Conservation (phyloP, 92 coral and sea anemone genomes). For the Pocillopora meandrina region DNA sequence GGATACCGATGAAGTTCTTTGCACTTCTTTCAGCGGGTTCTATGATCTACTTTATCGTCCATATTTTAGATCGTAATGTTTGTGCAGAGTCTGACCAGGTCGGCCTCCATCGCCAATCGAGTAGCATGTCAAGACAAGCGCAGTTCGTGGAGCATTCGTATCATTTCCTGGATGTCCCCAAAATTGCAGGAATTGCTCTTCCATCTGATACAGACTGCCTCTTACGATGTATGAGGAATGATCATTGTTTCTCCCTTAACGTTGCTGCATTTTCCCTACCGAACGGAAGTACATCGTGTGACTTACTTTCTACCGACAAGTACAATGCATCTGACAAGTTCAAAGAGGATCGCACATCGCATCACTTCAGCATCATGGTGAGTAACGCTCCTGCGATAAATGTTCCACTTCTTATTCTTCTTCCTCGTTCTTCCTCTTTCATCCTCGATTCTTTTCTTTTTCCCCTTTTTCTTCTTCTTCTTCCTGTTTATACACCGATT, state of each 20-base stretch:
- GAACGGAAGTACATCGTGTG: slow-evolving; percentile 6
- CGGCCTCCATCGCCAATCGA: neutral
- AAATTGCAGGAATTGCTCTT: neutral
- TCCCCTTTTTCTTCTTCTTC: too few species aligned
- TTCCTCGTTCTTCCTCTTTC: too few species aligned
- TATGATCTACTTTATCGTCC: neutral
- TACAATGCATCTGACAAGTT: slow-evolving; percentile 15
- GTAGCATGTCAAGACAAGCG: neutral
- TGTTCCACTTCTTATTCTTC: too few species aligned
- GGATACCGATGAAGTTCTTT: neutral
- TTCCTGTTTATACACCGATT: too few species aligned
- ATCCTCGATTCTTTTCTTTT: too few species aligned
- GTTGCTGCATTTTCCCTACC: slow-evolving; percentile 8
- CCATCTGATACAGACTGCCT: neutral
- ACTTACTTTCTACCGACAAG: slow-evolving; percentile 24
- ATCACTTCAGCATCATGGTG: slow-evolving; percentile 28
- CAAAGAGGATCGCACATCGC: neutral
- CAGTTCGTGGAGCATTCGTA: neutral
- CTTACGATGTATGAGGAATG: neutral
- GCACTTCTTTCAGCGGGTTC: neutral
- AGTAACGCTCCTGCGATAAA: neutral
- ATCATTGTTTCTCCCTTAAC: slow-evolving; percentile 1
- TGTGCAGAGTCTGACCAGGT: neutral
- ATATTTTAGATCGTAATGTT: neutral
- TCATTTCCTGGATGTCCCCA: slow-evolving; percentile 7